These are phyloP conservation scores for Polypedilum vanderplanki DNA, from an alignment of 1,140 invertebrate species.

Conservation along the genomic window DNA sequence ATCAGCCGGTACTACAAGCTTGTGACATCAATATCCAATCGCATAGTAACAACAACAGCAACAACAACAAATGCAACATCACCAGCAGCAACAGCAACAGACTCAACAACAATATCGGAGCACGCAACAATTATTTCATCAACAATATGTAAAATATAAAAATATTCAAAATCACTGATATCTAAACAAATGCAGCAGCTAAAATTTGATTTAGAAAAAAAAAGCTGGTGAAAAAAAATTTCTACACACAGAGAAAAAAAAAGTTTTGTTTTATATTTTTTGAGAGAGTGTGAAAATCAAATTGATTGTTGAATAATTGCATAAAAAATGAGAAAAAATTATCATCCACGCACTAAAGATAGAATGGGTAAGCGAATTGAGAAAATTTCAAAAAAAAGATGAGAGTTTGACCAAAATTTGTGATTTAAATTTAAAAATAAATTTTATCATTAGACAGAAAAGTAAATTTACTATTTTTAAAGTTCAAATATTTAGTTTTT, in stretches of 20 bases:
- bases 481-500: no score
- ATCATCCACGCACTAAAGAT: no score
- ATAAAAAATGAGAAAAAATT: neutral
- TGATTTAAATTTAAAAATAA: no score
- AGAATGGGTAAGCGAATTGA: no score
- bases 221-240: no score
- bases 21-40: conserved; percentile 67
- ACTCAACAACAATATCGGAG: conserved; percentile 38
- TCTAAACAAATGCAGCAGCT: conserved; percentile 20
- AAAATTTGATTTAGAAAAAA: conserved; percentile 23
- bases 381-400: no score
- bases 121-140: conserved; percentile 35
- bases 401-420: no score
- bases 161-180: conserved; percentile 21
- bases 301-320: neutral
- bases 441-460: no score
- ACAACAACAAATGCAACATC: conserved; percentile 33
- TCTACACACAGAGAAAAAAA: no score
- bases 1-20: conserved; percentile 56
- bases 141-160: conserved; percentile 31
- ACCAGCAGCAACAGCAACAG: conserved; percentile 34
- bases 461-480: no score
- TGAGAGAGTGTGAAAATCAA: neutral
- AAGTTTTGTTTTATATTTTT: no score
- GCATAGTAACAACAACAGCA: conserved; percentile 48